A percentile compares a stretch with the other conserved stretches of the same genome.
phyloP scores from a whole-genome alignment of 2,113 vertebrate species.

The Pangasianodon hypophthalmus region DNA sequence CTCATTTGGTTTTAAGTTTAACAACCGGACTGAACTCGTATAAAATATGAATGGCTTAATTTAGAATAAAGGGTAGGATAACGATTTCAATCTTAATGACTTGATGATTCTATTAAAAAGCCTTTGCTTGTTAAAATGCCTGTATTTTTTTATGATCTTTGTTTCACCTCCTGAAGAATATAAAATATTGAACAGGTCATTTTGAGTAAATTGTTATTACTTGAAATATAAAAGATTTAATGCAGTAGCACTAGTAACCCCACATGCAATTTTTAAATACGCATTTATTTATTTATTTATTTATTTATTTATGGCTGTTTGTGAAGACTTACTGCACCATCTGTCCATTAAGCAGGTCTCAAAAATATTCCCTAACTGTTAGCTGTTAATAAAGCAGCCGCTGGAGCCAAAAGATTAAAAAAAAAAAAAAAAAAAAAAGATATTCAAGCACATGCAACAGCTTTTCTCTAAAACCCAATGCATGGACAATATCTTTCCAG shows the following conservation, averaged over 20 bases:
- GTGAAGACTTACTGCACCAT: background rate
- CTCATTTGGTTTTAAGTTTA: background rate
- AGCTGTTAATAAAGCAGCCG: background rate
- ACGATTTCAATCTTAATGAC: background rate
- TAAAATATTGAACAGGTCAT: constrained; percentile 23
- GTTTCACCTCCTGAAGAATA: background rate
- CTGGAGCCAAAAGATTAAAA: background rate
- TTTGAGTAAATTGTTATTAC: background rate
- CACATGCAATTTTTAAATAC: background rate
- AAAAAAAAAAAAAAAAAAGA: background rate
- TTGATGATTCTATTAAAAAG: constrained; percentile 9
- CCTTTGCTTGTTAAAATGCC: background rate
- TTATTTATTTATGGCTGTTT: background rate
- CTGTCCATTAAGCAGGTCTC: background rate
- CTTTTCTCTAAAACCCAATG: background rate
- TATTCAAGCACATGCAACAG: background rate
- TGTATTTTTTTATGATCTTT: background rate
- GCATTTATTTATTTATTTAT: background rate
- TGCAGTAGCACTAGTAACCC: background rate
- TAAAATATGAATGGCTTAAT: background rate
- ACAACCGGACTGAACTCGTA: background rate
- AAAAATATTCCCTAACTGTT: background rate
- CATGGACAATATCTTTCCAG: background rate
- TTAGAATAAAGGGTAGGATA: background rate
- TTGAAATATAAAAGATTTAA: background rate